A percentile compares a stretch with the other conserved stretches of the same genome.
These are phyloP conservation scores for Hepsetus odoe DNA, from an alignment of 2,113 vertebrate genomes.

Conservation along the genomic window DNA sequence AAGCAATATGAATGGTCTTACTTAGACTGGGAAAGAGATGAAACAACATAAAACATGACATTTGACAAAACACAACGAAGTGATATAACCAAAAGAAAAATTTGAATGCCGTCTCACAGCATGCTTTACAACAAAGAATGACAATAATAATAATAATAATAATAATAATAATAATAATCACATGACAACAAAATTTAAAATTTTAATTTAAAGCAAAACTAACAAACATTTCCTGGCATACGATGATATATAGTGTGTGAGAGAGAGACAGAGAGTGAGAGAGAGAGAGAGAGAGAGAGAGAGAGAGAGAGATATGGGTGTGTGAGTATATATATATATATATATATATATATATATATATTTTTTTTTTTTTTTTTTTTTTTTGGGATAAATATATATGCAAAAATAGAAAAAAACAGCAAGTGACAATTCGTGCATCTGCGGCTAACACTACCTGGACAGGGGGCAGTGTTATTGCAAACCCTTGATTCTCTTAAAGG, in stretches of 20 bases:
- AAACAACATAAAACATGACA: slow-evolving; percentile 25
- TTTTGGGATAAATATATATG: too few species aligned
- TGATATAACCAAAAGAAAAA: slow-evolving; percentile 47
- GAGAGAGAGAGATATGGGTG: background rate
- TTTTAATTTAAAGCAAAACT: slow-evolving; percentile 58
- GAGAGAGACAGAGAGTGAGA: background rate
- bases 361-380: too few species aligned
- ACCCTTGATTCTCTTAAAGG: slow-evolving; percentile 99
- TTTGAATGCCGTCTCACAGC: slow-evolving; percentile 56
- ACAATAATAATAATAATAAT: slow-evolving; percentile 57
- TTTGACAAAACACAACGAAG: slow-evolving; percentile 4
- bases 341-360: background rate
- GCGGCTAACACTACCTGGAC: slow-evolving; percentile 99
- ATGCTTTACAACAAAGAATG: slow-evolving; percentile 58
- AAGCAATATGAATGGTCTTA: slow-evolving; percentile 1
- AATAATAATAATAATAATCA: slow-evolving; percentile 57
- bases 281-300: background rate
- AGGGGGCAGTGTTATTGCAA: slow-evolving; percentile 99
- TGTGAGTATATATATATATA: background rate
- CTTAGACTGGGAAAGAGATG: background rate
- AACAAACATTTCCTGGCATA: slow-evolving; percentile 64
- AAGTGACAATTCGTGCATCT: slow-evolving; percentile 80
- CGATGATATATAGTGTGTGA: slow-evolving; percentile 46
- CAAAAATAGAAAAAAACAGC: slow-evolving; percentile 44
- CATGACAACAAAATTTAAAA: slow-evolving; percentile 16